Conservation (phyloP, 35 echinoderm and acorn worm genomes). For the Eucidaris tribuloides region DNA sequence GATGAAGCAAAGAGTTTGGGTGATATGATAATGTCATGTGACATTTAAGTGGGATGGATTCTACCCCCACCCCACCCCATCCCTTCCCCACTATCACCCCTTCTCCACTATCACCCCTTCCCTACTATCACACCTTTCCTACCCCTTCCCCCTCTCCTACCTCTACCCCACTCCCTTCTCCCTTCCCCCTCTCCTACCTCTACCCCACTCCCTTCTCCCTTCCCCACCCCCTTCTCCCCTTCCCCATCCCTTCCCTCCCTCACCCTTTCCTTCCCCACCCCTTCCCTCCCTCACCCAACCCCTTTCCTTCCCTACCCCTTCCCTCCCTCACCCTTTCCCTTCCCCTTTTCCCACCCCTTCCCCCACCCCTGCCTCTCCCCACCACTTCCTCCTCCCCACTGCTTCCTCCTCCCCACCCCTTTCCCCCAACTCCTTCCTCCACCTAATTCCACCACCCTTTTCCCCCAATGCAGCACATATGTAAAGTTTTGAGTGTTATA, state of each 20-base stretch:
- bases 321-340: background rate
- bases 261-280: background rate
- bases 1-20: no score
- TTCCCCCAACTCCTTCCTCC: background rate
- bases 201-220: background rate
- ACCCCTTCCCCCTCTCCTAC: background rate
- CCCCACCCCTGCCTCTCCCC: background rate
- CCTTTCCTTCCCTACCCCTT: background rate
- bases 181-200: background rate
- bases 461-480: no score
- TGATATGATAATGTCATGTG: no score
- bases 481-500: no score
- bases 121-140: no score
- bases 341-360: background rate
- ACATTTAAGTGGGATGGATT: no score
- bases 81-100: no score
- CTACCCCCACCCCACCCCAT: no score
- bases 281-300: background rate
- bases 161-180: background rate
- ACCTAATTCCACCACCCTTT: background rate
- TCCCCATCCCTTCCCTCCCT: background rate
- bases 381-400: background rate
- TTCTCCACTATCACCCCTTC: no score
- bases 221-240: background rate
- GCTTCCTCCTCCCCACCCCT: background rate